Base-by-base conservation (phyloP, 2,797 vertebrate species). In the Sparidentex hasta region DNA sequence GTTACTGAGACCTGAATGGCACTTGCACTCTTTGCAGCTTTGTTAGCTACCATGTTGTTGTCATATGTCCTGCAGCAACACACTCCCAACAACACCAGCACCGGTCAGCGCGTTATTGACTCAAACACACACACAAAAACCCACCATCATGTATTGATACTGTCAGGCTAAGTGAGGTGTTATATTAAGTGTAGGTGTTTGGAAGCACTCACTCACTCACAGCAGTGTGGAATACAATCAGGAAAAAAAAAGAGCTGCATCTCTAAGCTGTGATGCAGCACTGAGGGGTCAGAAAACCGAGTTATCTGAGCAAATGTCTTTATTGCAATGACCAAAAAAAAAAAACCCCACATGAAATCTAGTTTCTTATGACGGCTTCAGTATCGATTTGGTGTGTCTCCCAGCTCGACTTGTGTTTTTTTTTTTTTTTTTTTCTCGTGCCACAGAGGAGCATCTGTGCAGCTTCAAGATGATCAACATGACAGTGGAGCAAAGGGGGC, bases 11-110 rank as follows among this genome's bases (percentile, higher is more conserved):
- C 68, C 57, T 55, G 80, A 57, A 76, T 71, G 84, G 75, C 80
- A 83, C 71, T 85, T 79, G 67, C 47, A 62, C 67, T 57, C 65
- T 29, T 29, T 29, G 29, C 8, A 70, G 84, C 88, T 81, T 75
- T 78, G 73, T 71, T 71, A 73, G 84, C 81, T 86, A 61, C 80
- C 77, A 81, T 86, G 84, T 80, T 82, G 83, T 88, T 89, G 86
- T 87, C 85, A 85, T 25, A 25, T 80, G 77, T 71, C 82, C 72
- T 69, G 74, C 82, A 83, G 84, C 80, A 59, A 67, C 76, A 71
- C 21, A 66, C 62, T 58, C 48, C 56, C 18, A 65, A 4, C 20
- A 64, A 18, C 46, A 52, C 41, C 47, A 65, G 16, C 67, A 51
- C 14, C 4, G 27, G 5, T 11, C 54, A 52, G 38, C 41, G 33